phyloP scores from a whole-genome alignment of 1,140 invertebrate species.

The Drosophila serrata region DNA sequence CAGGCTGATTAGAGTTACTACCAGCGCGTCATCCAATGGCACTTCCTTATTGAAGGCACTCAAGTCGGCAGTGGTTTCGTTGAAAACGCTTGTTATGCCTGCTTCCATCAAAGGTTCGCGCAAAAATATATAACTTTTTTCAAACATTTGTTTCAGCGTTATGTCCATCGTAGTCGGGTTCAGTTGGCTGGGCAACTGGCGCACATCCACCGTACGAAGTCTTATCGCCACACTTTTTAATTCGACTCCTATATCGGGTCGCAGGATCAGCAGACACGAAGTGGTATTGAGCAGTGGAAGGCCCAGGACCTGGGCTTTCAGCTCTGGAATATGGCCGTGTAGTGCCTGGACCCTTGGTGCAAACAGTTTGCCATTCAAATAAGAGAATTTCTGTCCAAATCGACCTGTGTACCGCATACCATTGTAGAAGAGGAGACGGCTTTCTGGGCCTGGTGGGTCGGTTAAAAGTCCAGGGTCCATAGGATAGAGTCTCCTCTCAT shows the following conservation, averaged over 20 bases:
- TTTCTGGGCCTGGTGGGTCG: rapidly evolving
- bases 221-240: background rate
- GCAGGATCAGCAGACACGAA: constrained; percentile 1
- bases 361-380: background rate
- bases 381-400: background rate
- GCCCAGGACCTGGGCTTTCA: constrained; percentile 1
- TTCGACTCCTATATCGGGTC: background rate
- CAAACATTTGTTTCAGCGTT: background rate
- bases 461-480: background rate
- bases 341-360: background rate
- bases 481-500: background rate
- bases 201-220: constrained; percentile 1
- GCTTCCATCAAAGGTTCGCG: background rate
- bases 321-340: background rate
- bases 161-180: background rate
- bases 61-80: background rate
- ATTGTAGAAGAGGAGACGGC: constrained; percentile 1
- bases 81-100: background rate
- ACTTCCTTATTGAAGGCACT: background rate
- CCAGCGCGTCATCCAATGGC: constrained; percentile 2
- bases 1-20: background rate
- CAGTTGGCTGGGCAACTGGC: background rate
- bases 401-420: background rate
- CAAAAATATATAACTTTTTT: background rate
- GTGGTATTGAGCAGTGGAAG: background rate